These are phyloP conservation scores for Minunthozetes semirufus DNA, from an alignment of 2,888 invertebrate genomes.

Conservation along the genomic window DNA sequence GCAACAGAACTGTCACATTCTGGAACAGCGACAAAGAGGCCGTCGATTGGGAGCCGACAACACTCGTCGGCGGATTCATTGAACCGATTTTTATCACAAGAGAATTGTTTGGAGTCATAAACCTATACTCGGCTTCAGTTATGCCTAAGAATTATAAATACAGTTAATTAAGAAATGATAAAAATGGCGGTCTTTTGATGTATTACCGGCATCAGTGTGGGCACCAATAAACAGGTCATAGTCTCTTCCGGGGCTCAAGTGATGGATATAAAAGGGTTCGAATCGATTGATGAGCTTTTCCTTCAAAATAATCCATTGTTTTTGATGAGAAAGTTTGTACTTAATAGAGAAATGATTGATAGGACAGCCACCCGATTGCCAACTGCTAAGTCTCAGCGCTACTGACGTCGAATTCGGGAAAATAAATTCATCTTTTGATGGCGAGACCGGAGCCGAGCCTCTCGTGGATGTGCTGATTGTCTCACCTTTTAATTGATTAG, in stretches of 20 bases:
- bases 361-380: conserved; percentile 42
- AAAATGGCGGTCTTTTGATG: not conserved
- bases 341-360: conserved; percentile 40
- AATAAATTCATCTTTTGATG: conserved; percentile 40
- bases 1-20: conserved; percentile 42
- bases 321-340: conserved; percentile 33
- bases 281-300: conserved; percentile 34
- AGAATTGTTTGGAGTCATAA: conserved; percentile 31
- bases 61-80: conserved; percentile 21
- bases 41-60: conserved; percentile 3
- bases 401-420: conserved; percentile 39
- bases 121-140: conserved; percentile 38
- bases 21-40: conserved; percentile 39
- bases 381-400: conserved; percentile 33
- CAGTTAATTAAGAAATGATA: no score
- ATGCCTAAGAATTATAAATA: conserved; percentile 24
- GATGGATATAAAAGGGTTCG: conserved; percentile 33
- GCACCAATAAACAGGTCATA: conserved; percentile 35
- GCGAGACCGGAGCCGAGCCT: conserved; percentile 42
- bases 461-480: conserved; percentile 33
- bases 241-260: conserved; percentile 29
- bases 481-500: conserved; percentile 14
- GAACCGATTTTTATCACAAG: conserved; percentile 12
- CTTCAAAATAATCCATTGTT: conserved; percentile 39
- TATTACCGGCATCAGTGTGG: conserved; percentile 29